Evolutionary conservation across 2,113 vertebrate species (phyloP), one percentile per base, ranked within the genome.

Genomic region (Scophthalmus maximus): DNA sequence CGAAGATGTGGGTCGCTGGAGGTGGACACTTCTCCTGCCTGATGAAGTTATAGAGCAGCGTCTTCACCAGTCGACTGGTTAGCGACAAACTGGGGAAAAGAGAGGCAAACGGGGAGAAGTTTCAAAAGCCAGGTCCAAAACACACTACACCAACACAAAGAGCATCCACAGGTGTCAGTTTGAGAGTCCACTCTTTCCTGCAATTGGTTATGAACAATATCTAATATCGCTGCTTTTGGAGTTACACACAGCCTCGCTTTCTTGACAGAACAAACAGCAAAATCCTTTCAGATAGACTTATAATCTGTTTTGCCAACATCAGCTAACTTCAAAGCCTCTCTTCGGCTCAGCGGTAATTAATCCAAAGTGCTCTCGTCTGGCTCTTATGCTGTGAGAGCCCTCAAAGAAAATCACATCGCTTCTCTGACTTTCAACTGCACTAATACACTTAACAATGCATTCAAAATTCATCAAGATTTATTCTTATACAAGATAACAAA

Each of bases 61-160:
- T 98, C 91, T 99, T 99, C 91, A 99, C 98, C 76, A 99, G 91
- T 40, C 96, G 95, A 91, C 97, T 99, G 42, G 97, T 98, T n/a
- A 97, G 94, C 0, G 93, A 93, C 86, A 98, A 89, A 88, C 97
- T 98, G 87, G 30, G 11, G 46, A 67, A 23, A 59, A 38, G 11
- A 22, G 18, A 57, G 25, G 76, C 12, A 69, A 5, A 56, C 4
- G 22, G 8, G 30, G 7, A 52, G 25, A 38, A 0, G 6, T 44
- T 40, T 40, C 42, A 50, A 25, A 25, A 25, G 14, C 47, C 5
- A 15, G 23, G 5, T n/a, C 42, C 17, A 10, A 58, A 36, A 26
- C 6, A 15, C 27, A 56, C 2, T 25, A 32, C n/a, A 40, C 1
- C 1, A 12, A 51, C 2, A 57, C 5, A 2, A 36, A 23, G 8